These are phyloP conservation scores for Antigone vipio DNA, from an alignment of 2,113 vertebrate species.

Conservation along the genomic window DNA sequence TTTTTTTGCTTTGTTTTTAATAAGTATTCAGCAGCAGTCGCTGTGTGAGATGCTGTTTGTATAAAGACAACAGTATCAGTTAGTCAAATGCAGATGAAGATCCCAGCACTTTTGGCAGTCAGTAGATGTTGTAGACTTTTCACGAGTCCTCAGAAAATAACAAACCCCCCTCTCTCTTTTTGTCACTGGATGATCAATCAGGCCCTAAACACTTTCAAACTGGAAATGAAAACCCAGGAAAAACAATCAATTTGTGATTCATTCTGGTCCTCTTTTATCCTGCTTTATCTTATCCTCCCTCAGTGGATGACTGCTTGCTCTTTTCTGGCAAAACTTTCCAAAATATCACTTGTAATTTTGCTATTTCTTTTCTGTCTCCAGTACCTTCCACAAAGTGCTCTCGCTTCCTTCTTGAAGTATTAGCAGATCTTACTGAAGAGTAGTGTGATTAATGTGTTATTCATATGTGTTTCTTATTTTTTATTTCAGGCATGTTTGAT, in stretches of 20 bases:
- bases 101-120: background rate
- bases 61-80: background rate
- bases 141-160: background rate
- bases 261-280: background rate
- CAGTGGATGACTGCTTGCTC: background rate
- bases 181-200: background rate
- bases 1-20: background rate
- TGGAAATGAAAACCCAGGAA: background rate
- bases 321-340: background rate
- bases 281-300: background rate
- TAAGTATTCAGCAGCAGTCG: background rate
- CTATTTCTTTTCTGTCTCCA: background rate
- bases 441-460: background rate
- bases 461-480: background rate
- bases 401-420: background rate
- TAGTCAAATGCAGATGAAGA: background rate
- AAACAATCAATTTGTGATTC: background rate
- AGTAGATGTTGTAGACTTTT: background rate
- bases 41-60: background rate
- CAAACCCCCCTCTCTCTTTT: background rate
- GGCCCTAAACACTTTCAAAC: background rate
- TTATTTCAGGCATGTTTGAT: slow-evolving; percentile 93
- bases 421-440: background rate
- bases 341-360: background rate
- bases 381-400: background rate